Conservation (phyloP, 1,140 invertebrate species). For the Harlomillsia oculata region DNA sequence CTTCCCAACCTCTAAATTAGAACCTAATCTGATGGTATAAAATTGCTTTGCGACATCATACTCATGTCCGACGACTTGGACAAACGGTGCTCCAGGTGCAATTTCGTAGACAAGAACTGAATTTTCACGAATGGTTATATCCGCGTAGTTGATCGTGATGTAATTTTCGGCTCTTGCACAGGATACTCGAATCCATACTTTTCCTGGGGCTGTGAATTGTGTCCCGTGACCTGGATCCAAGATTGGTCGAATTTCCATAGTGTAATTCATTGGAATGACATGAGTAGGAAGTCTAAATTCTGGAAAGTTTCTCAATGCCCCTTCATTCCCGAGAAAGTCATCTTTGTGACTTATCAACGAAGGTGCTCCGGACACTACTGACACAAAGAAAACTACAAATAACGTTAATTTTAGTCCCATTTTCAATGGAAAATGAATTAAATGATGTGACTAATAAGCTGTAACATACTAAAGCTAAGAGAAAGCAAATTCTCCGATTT, state of each 20-base stretch:
- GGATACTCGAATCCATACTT: slow-evolving; percentile 4
- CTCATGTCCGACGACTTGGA: background rate
- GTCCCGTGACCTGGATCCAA: slow-evolving; percentile 4
- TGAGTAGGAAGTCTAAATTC: background rate
- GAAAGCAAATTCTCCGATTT: too few species aligned
- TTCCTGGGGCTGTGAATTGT: slow-evolving; percentile 13
- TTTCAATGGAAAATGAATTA: too few species aligned
- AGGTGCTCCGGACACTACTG: too few species aligned
- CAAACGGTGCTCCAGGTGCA: background rate
- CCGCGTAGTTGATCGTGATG: background rate
- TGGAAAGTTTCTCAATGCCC: background rate
- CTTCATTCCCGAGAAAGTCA: too few species aligned
- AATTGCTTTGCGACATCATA: background rate
- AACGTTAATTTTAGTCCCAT: too few species aligned
- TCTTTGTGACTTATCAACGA: too few species aligned
- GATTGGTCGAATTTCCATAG: slow-evolving; percentile 16
- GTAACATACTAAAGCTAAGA: too few species aligned
- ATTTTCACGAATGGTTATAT: background rate
- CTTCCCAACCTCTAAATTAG: background rate
- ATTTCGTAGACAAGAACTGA: background rate
- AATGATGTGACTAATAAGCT: too few species aligned
- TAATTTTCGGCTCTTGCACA: background rate
- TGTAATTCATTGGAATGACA: slow-evolving; percentile 1
- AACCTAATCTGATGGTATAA: background rate
- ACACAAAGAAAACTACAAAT: too few species aligned